These are phyloP conservation scores for Drepana arcuata DNA, from an alignment of 1,140 invertebrate genomes.

Conservation along the genomic window DNA sequence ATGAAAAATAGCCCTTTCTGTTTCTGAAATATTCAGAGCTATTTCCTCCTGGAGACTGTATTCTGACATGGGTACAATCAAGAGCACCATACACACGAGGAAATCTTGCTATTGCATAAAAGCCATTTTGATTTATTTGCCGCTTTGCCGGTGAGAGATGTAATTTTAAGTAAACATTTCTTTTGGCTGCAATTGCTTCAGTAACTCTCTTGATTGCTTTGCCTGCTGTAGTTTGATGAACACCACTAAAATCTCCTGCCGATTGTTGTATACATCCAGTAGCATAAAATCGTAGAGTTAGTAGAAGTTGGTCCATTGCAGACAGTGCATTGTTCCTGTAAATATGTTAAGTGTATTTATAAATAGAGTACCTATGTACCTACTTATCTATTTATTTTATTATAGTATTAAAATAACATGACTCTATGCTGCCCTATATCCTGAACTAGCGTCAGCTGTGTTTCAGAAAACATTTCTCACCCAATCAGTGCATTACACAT, in stretches of 20 bases:
- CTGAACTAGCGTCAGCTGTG: too few species aligned
- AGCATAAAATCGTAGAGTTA: background rate
- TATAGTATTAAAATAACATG: too few species aligned
- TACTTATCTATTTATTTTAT: too few species aligned
- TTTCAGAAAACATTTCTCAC: too few species aligned
- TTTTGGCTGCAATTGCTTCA: background rate
- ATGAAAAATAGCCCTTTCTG: slow-evolving; percentile 7
- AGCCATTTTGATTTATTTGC: background rate
- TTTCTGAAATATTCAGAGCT: slow-evolving; percentile 5
- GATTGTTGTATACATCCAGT: background rate
- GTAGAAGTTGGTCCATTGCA: background rate
- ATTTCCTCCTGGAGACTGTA: slow-evolving; percentile 7
- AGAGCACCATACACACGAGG: background rate
- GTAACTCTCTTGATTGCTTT: background rate
- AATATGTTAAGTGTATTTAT: too few species aligned
- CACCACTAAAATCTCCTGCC: background rate
- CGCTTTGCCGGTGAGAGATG: background rate
- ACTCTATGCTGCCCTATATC: too few species aligned
- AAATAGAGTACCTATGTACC: too few species aligned
- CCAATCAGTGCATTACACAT: too few species aligned
- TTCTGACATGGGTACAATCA: background rate
- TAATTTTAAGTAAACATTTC: background rate
- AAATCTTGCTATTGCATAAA: background rate
- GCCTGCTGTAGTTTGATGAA: background rate
- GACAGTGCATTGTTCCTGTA: too few species aligned